Evolutionary conservation across 2,888 invertebrate species (phyloP), one percentile per base, ranked within the genome.

Genomic region (Cerceris ruficornis): DNA sequence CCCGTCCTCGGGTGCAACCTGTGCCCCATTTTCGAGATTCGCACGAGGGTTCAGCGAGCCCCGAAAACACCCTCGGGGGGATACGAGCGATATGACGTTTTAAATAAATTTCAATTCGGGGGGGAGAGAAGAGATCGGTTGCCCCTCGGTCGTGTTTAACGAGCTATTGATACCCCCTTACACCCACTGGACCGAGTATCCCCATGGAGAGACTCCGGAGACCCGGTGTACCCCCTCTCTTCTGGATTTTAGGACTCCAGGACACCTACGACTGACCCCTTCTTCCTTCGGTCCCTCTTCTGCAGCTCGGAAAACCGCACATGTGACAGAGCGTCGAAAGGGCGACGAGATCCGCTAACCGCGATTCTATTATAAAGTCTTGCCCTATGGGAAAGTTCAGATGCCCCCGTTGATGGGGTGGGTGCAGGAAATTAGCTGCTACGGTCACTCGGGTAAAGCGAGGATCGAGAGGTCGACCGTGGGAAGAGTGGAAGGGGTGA

Each of bases 131-230:
- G 54, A 61, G 46, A 67, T 68, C 75, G 46, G 65, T 62, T 73
- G 65, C 75, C 60, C 81, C 88, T 86, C 81, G 71, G 80, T 87
- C 86, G 80, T 80, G 84, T 91, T 91, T 92, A 92, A 92, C 91
- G 91, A 92, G 91, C 91, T 90, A 92, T 92, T 92, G 92, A 92
- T 92, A 91, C 88, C 84, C 86, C 86, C 81, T 72, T 75, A 83
- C 83, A 76, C 81, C 75, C 74, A 69, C 70, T 78, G 77, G 68
- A 67, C 61, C 70, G 54, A 41, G 28, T 13, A 54, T 55, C 46
- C 62, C 57, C 76, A 15, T 59, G 42, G 69, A 62, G 46, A 54
- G 17, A 14, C 15, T 64, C 60, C 61, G 15, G 52, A 64, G 62
- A 14, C 46, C 55, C 55, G 13, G 13, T 65, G 72, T 64, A 65